phyloP scores from a whole-genome alignment of 2,797 vertebrate genomes.

The Scomberomorus guttatus region DNA sequence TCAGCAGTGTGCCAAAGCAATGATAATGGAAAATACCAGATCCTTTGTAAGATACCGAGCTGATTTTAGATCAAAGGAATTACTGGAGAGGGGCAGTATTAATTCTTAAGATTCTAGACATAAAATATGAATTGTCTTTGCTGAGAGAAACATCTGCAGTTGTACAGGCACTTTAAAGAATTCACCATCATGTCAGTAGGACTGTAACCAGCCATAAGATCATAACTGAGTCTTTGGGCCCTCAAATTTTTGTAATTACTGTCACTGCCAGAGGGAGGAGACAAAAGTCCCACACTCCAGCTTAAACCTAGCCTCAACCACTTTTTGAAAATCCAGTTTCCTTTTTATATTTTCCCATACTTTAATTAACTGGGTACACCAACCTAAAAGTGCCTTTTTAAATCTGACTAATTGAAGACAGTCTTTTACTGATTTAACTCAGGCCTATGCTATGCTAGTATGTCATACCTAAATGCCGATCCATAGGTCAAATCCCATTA shows the following conservation, averaged over 20 bases:
- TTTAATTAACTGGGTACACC: no score
- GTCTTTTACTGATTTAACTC: neutral
- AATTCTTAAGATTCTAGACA: neutral
- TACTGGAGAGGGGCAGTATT: constrained; percentile 1
- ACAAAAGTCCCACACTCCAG: no score
- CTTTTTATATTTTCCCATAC: no score
- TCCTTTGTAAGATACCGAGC: constrained; percentile 3
- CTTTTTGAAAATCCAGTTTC: no score
- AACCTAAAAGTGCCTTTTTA: neutral
- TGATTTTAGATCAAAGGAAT: constrained; percentile 28
- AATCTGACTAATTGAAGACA: neutral
- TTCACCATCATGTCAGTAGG: neutral
- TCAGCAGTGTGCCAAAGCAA: neutral
- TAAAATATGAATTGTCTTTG: neutral
- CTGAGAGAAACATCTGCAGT: constrained; percentile 1
- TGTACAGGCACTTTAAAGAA: neutral
- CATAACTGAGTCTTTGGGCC: neutral
- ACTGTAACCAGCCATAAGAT: neutral
- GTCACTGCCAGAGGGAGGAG: no score
- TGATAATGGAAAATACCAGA: constrained; percentile 3
- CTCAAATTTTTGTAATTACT: neutral
- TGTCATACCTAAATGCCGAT: neutral
- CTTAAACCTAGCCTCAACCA: no score
- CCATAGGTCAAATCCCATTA: neutral
- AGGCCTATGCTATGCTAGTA: neutral